Evolutionary conservation across 2,113 vertebrate genomes (phyloP), one percentile per base, ranked within the genome.

Genomic region (Callipepla squamata): DNA sequence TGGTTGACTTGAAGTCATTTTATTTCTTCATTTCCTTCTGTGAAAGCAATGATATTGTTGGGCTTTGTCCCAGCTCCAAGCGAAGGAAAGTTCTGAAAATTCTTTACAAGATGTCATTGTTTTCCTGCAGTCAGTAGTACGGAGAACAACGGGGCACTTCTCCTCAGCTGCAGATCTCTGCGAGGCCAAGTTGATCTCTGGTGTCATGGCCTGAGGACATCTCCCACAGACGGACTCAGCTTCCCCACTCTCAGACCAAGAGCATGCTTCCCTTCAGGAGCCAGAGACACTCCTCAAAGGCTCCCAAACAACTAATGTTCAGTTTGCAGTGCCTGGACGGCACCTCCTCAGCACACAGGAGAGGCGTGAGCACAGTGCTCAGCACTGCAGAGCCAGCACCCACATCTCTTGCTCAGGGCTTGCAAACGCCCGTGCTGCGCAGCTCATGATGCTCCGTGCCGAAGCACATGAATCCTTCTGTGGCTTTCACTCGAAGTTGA

Each of bases 271-370:
- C 72, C 79, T 32, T 1, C 6, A 40, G 47, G 30, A 87, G 38
- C 1, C 0, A 6, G 4, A 4, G 23, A 45, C 0, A 0, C 14
- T 58, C 25, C 68, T 32, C 0, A 0, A 6, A 42, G 13, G 11
- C 6, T 55, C 28, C 0, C 0, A 53, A 80, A 82, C 74, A 89
- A 72, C 51, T 38, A 25, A 15, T 44, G 6, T 30, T 76, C 53
- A 19, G 75, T 8, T 5, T 0, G 1, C 34, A 12, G 70, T 20
- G 63, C 48, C 58, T 53, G 4, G 82, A 58, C 48, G 61, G 53
- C 34, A 6, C 16, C 25, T 63, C 15, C 38, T 55, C 0, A 0
- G 72, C 62, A 67, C 18, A 3, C 0, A 0, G 12, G 38, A 44
- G 51, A 53, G 12, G 6, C 0, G 2, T 59, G 23, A 3, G 15